phyloP scores from a whole-genome alignment of 2,888 invertebrate species.

The Mesorhabditis sp. region DNA sequence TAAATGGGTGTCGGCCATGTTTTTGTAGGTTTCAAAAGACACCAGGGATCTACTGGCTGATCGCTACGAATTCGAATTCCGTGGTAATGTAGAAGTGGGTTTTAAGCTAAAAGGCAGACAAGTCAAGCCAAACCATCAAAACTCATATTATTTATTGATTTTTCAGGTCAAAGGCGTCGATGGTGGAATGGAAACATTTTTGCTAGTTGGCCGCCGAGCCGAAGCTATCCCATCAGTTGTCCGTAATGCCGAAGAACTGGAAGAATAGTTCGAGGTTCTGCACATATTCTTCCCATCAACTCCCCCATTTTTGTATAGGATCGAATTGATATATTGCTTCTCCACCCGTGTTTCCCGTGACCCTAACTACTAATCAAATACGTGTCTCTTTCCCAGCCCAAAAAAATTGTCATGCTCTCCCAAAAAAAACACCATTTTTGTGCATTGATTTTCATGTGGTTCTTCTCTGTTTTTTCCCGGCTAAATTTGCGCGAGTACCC shows the following conservation, averaged over 20 bases:
- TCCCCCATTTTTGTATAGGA: too few relatives aligned
- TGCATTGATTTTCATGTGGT: too few relatives aligned
- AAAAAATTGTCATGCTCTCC: too few relatives aligned
- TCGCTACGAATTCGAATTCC: slow-evolving; percentile 80
- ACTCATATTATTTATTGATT: neutral
- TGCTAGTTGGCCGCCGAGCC: slow-evolving; percentile 41
- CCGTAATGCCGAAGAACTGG: slow-evolving; percentile 13
- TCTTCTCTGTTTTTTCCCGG: too few relatives aligned
- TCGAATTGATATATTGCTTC: too few relatives aligned
- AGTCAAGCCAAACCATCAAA: neutral
- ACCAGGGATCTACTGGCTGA: slow-evolving; percentile 65
- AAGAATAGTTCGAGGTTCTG: neutral
- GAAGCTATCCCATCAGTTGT: slow-evolving; percentile 24
- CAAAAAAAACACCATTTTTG: too few relatives aligned
- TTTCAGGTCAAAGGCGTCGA: slow-evolving; percentile 73
- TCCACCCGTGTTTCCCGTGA: too few relatives aligned
- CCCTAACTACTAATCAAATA: too few relatives aligned
- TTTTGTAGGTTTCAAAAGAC: slow-evolving; percentile 48
- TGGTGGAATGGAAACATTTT: slow-evolving; percentile 58
- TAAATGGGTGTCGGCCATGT: neutral
- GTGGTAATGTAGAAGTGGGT: slow-evolving; percentile 79
- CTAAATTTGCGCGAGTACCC: too few relatives aligned
- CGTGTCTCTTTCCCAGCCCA: too few relatives aligned
- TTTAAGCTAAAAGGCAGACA: too few relatives aligned
- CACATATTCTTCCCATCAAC: too few relatives aligned